Evolutionary conservation across 2,888 invertebrate species (phyloP).

Genomic region (Chrysolina oricalcia): DNA sequence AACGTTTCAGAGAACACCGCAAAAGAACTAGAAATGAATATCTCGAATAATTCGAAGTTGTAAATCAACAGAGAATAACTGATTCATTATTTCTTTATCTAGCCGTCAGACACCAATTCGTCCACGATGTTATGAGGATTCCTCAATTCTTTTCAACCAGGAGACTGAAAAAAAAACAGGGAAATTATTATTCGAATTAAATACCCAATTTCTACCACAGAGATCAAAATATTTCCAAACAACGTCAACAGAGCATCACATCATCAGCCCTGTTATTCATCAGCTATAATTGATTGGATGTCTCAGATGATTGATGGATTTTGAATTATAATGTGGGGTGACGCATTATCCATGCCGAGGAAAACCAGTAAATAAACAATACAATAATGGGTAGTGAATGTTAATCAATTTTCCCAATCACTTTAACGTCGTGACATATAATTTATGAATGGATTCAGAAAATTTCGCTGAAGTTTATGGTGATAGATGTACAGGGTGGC

Average conservation of each 20-base stretch:
- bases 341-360: not conserved
- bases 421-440: not conserved
- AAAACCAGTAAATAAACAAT: not conserved
- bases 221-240: not conserved
- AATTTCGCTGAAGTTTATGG: not conserved
- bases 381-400: not conserved
- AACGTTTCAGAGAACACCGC: too few relatives aligned
- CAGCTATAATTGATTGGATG: conserved; percentile 3
- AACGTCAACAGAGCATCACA: not conserved
- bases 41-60: too few relatives aligned
- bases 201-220: not conserved
- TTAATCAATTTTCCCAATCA: not conserved
- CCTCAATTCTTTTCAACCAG: too few relatives aligned
- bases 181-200: too few relatives aligned
- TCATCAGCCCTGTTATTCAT: not conserved
- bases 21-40: too few relatives aligned
- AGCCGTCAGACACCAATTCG: too few relatives aligned
- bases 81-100: too few relatives aligned
- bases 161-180: too few relatives aligned
- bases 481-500: too few relatives aligned
- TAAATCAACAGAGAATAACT: too few relatives aligned
- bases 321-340: not conserved
- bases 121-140: too few relatives aligned
- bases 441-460: not conserved
- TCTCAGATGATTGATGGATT: conserved; percentile 1